These are phyloP conservation scores for Numenius phaeopus DNA, from an alignment of 2,797 vertebrate genomes.

Conservation along the genomic window DNA sequence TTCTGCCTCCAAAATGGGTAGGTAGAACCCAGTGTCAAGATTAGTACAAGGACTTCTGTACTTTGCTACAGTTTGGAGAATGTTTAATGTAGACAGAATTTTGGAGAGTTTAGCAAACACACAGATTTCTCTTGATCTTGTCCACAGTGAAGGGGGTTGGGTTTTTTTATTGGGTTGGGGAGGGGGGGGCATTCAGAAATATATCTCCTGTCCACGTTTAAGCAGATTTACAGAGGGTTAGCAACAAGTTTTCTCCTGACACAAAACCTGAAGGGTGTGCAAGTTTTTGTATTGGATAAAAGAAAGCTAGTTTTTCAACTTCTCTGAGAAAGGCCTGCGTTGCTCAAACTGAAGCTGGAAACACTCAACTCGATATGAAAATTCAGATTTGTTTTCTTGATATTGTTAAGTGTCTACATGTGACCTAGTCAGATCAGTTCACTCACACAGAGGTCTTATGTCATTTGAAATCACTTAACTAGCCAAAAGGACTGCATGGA, in stretches of 20 bases:
- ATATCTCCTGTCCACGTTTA: neutral
- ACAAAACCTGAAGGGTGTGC: neutral
- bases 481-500: neutral
- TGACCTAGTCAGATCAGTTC: neutral
- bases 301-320: neutral
- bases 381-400: neutral
- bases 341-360: neutral
- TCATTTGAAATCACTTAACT: neutral
- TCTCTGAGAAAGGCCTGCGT: neutral
- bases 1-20: neutral
- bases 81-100: neutral
- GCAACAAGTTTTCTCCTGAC: neutral
- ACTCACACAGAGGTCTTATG: neutral
- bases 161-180: too few relatives aligned
- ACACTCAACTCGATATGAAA: neutral
- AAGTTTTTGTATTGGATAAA: neutral
- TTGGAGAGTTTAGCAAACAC: neutral
- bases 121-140: neutral
- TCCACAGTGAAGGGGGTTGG: neutral
- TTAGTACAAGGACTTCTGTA: neutral
- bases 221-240: neutral
- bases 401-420: neutral
- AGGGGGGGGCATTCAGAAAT: neutral
- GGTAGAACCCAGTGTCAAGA: neutral
- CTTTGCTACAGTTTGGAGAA: neutral